Evolutionary conservation across 2,113 vertebrate genomes (phyloP), one percentile per base, ranked within the genome.

Genomic region (Gila orcuttii): DNA sequence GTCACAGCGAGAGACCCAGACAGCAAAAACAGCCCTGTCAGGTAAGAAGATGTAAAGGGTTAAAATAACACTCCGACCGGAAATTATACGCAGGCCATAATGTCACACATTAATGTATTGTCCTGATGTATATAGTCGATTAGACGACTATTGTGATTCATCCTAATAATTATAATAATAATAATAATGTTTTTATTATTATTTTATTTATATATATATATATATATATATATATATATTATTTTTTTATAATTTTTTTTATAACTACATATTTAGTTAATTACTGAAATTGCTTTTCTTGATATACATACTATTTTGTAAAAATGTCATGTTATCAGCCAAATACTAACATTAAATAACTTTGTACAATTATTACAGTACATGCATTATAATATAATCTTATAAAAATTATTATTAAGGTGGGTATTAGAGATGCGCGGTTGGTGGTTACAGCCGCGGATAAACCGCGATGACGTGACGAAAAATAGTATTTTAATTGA

Each of bases 1-100:
- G 96, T 99, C 23, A 95, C 94, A 0, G 98, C 98, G 15, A 96
- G 96, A 86, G 98, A 99, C 90, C 98, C 98, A 1, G 98, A 99
- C 92, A 94, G 94, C 89, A 93, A 96, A 83, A 97, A 95, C 90
- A 98, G 95, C 86, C 93, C 96, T 82, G 96, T 99, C 90, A 98
- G 97, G 98, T 99, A 94, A 81, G 85, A 50, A 45, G 39, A 73
- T 12, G 39, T n/a, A 8, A 69, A 66, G 13, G 6, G 64, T 7
- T 66, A 33, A 66, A 66, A 66, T 33, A 66, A 33, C 15, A 33
- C 13, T 52, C 4, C 15, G 50, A 52, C 50, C 50, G 15, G 17
- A 7, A 21, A 8, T 57, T 21, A 57, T 23, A 9, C 19, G 2
- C 52, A 57, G 19, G 19, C 6, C 17, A 57, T 23, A 57, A 57